phyloP scores from a whole-genome alignment of 2,113 vertebrate species.

The Triplophysa dalaica region DNA sequence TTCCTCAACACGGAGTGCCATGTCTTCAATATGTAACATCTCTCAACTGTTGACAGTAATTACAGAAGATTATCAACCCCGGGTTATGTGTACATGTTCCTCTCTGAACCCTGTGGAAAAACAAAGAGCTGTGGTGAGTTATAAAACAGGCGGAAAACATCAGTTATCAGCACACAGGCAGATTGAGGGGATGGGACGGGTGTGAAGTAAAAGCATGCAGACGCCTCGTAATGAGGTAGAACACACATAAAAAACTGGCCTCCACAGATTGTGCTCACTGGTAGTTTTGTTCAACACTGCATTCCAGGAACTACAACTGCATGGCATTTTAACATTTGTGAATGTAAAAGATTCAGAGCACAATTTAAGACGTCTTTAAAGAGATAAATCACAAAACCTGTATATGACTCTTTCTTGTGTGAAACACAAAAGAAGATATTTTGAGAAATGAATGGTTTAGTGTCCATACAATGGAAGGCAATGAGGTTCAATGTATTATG shows the following conservation, averaged over 20 bases:
- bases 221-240: slow-evolving; percentile 6
- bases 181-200: neutral
- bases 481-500: too few species aligned
- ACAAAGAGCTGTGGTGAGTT: slow-evolving; percentile 3
- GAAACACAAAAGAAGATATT: too few species aligned
- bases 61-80: neutral
- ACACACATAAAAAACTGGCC: neutral
- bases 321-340: too few species aligned
- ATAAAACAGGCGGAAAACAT: slow-evolving; percentile 21
- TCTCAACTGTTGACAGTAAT: slow-evolving; percentile 15
- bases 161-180: slow-evolving; percentile 32
- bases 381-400: too few species aligned
- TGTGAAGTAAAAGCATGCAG: slow-evolving; percentile 22
- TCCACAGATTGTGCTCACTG: neutral
- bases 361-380: too few species aligned
- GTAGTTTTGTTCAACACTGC: neutral
- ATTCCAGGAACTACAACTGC: too few species aligned
- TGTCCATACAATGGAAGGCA: too few species aligned
- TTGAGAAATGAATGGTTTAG: too few species aligned
- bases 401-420: too few species aligned
- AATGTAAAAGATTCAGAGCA: too few species aligned
- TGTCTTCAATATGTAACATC: slow-evolving; percentile 21
- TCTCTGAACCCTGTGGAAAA: slow-evolving; percentile 1
- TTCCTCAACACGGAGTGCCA: neutral
- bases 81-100: neutral